A percentile compares a stretch with the other conserved stretches of the same genome.
Conservation (phyloP, 1,140 invertebrate species). For the Pachyrhynchus sulphureomaculatus region DNA sequence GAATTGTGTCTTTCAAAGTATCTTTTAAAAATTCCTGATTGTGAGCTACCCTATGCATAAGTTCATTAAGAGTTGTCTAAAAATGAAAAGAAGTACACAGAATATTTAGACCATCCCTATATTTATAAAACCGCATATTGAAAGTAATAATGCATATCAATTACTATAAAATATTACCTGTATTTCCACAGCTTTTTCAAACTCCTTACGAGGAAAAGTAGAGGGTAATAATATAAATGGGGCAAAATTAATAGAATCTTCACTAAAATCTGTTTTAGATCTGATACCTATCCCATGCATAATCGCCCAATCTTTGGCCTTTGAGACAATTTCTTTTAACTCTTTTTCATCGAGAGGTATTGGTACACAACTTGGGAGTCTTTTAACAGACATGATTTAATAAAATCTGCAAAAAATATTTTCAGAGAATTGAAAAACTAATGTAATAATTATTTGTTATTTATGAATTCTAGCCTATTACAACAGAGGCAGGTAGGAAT, state of each 20-base stretch:
- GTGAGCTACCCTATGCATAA: constrained; percentile 88
- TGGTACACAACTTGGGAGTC: constrained; percentile 50
- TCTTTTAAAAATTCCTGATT: constrained; percentile 78
- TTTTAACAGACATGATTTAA: constrained; percentile 3
- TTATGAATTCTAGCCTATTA: too few relatives aligned
- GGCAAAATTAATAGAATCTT: constrained; percentile 72
- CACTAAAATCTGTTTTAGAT: constrained; percentile 66
- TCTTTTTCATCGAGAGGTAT: constrained; percentile 63
- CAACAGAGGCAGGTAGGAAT: too few relatives aligned
- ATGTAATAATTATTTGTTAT: too few relatives aligned
- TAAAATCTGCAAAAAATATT: too few relatives aligned
- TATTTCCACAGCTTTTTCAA: constrained; percentile 71
- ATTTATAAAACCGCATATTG: not conserved
- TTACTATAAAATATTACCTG: constrained; percentile 5
- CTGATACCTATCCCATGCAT: constrained; percentile 82
- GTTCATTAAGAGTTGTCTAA: constrained; percentile 68
- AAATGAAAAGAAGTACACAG: constrained; percentile 47
- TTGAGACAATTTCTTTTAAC: constrained; percentile 64
- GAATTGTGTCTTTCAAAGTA: constrained; percentile 77
- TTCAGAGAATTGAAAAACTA: too few relatives aligned
- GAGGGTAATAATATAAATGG: constrained; percentile 86
- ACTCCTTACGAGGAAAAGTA: constrained; percentile 74
- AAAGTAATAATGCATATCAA: not conserved
- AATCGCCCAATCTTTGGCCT: constrained; percentile 80
- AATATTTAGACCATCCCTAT: not conserved